phyloP scores from a whole-genome alignment of 1,140 invertebrate species.

The Trypoxylus dichotomus region DNA sequence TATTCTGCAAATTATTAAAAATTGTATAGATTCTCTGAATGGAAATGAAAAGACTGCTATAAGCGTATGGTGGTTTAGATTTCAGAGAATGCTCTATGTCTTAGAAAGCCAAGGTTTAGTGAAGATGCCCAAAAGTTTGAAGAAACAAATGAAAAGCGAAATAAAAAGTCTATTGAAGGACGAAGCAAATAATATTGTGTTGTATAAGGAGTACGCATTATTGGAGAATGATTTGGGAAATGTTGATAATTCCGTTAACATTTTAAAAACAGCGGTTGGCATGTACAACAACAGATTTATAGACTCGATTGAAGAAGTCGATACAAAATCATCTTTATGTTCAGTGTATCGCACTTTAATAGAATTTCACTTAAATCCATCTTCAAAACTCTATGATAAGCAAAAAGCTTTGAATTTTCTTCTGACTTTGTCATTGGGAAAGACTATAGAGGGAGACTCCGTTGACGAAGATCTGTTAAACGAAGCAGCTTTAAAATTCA shows the following conservation, averaged over 20 bases:
- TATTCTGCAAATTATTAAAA: constrained; percentile 52
- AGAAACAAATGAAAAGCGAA: constrained; percentile 56
- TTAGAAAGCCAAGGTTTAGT: constrained; percentile 55
- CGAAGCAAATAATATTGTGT: constrained; percentile 57
- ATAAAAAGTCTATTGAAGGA: constrained; percentile 61
- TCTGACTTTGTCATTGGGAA: constrained; percentile 41
- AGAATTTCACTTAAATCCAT: constrained; percentile 51
- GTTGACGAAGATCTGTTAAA: constrained; percentile 39
- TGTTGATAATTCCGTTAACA: constrained; percentile 53
- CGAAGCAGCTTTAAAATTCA: constrained; percentile 45
- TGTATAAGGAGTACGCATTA: constrained; percentile 66
- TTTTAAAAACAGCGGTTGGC: constrained; percentile 56
- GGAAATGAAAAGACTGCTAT: constrained; percentile 54
- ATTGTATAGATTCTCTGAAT: constrained; percentile 51
- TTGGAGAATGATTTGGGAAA: constrained; percentile 61
- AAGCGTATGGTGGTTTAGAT: constrained; percentile 63
- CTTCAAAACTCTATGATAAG: neutral
- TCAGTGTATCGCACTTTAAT: constrained; percentile 55
- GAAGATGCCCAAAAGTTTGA: constrained; percentile 50
- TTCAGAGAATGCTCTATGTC: constrained; percentile 60
- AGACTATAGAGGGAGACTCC: constrained; percentile 30
- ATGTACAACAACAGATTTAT: constrained; percentile 37
- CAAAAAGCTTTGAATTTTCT: constrained; percentile 43
- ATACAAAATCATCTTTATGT: constrained; percentile 51
- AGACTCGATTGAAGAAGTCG: neutral